These are phyloP conservation scores for Ploceus nigricollis DNA, from an alignment of 2,113 vertebrate species.

Conservation along the genomic window DNA sequence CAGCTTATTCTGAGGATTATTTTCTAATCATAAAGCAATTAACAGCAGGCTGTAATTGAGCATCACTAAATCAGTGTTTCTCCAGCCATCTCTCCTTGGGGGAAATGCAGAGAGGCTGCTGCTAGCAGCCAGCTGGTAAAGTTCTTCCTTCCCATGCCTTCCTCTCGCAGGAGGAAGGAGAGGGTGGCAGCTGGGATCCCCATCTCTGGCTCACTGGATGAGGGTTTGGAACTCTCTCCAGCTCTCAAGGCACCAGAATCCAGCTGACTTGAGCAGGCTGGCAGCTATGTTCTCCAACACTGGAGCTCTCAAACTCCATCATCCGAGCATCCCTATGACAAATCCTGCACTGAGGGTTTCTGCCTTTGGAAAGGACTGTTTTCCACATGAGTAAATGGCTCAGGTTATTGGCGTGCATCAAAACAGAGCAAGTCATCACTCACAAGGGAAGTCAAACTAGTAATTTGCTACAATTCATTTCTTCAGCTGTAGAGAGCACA, in stretches of 20 bases:
- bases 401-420: background rate
- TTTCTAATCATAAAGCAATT: background rate
- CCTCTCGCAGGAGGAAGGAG: rapidly evolving
- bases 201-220: rapidly evolving
- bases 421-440: background rate
- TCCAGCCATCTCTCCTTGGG: background rate
- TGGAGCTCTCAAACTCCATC: background rate
- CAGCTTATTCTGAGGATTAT: background rate
- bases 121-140: rapidly evolving
- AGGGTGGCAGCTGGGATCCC: background rate
- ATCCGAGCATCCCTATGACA: rapidly evolving
- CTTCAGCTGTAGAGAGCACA: background rate
- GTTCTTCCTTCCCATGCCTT: background rate
- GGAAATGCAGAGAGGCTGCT: background rate
- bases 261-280: background rate
- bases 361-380: background rate
- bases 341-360: background rate
- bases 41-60: background rate
- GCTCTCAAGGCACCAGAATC: background rate
- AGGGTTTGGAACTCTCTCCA: rapidly evolving
- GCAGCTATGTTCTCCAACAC: rapidly evolving
- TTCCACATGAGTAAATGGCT: background rate
- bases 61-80: background rate
- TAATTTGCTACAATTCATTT: background rate
- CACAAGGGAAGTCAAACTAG: background rate